phyloP scores from a whole-genome alignment of 2,888 invertebrate genomes.

The Panopea generosa region DNA sequence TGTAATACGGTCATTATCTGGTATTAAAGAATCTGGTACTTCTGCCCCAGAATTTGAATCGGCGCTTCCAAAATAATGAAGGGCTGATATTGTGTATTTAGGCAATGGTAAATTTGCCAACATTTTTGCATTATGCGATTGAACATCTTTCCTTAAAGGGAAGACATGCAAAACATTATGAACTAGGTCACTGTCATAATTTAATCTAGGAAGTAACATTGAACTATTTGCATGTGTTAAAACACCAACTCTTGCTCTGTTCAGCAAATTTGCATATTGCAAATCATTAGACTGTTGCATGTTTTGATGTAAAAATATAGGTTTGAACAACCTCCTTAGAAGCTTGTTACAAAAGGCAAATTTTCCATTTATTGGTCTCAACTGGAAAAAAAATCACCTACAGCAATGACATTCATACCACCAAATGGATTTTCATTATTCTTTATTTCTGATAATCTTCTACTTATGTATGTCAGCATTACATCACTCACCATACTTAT shows the following conservation, averaged over 20 bases:
- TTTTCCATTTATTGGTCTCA: slow-evolving; percentile 48
- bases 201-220: slow-evolving; percentile 7
- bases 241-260: slow-evolving; percentile 32
- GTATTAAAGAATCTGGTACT: slow-evolving; percentile 6
- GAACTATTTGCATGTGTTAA: slow-evolving; percentile 19
- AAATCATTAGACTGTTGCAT: slow-evolving; percentile 45
- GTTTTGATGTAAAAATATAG: slow-evolving; percentile 44
- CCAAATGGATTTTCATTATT: slow-evolving; percentile 46
- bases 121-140: slow-evolving; percentile 14
- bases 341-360: slow-evolving; percentile 47
- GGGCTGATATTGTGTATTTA: background rate
- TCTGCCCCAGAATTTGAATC: slow-evolving; percentile 18
- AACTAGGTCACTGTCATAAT: background rate
- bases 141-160: slow-evolving; percentile 21
- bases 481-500: slow-evolving; percentile 60
- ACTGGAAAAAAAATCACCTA: slow-evolving; percentile 64
- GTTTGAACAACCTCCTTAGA: slow-evolving; percentile 40
- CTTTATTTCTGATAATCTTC: slow-evolving; percentile 43
- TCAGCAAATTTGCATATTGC: slow-evolving; percentile 37
- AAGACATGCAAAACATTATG: slow-evolving; percentile 20
- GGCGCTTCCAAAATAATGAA: slow-evolving; percentile 33
- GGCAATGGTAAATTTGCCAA: background rate
- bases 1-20: slow-evolving; percentile 16
- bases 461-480: slow-evolving; percentile 49
- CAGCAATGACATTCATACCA: slow-evolving; percentile 50